Evolutionary conservation across 1,140 invertebrate species (phyloP).

Genomic region (Plutomurus gul): DNA sequence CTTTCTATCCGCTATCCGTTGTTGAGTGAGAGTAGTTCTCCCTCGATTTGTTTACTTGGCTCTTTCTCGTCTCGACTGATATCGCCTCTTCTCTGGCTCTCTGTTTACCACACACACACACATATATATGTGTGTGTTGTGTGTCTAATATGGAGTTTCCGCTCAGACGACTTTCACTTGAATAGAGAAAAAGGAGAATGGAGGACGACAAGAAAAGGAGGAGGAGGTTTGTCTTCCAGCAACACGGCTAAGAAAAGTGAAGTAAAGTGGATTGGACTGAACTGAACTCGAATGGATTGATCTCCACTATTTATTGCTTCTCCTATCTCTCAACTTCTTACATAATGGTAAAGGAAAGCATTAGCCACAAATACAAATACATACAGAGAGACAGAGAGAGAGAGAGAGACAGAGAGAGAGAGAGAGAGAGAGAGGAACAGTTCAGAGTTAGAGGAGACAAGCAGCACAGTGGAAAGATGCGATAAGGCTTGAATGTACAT

Average conservation of each 20-base stretch:
- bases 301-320: constrained; percentile 20
- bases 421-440: too few relatives aligned
- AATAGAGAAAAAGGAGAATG: neutral
- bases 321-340: neutral
- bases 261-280: constrained; percentile 17
- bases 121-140: neutral
- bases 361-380: neutral
- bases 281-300: neutral
- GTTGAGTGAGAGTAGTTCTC: too few relatives aligned
- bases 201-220: neutral
- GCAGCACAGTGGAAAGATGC: neutral
- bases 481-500: too few relatives aligned
- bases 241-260: neutral
- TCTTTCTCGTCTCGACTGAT: too few relatives aligned
- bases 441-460: neutral
- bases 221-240: neutral
- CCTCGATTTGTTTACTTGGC: too few relatives aligned
- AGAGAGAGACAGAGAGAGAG: too few relatives aligned
- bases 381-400: too few relatives aligned
- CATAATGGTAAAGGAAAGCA: neutral
- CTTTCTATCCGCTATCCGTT: too few relatives aligned
- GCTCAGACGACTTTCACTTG: neutral
- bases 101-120: too few relatives aligned
- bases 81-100: too few relatives aligned
- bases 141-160: neutral